phyloP scores from a whole-genome alignment of 2,797 vertebrate genomes.

The Halcyon leucocephala region DNA sequence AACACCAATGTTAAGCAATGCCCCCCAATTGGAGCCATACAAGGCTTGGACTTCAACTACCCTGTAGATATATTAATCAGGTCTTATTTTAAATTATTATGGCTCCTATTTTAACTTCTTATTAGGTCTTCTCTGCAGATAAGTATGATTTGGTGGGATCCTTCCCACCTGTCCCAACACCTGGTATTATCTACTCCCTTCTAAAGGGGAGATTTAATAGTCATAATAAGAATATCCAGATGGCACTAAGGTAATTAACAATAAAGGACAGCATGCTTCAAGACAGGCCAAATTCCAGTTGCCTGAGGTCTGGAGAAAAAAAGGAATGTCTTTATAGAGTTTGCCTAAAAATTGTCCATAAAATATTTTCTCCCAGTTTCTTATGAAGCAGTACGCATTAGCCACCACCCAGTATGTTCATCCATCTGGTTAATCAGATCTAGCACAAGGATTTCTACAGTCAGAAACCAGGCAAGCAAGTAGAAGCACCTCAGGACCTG shows the following conservation, averaged over 20 bases:
- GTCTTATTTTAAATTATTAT: neutral
- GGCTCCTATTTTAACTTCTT: neutral
- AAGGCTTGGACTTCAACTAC: neutral
- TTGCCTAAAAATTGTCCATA: neutral
- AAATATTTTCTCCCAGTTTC: neutral
- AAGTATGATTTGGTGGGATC: neutral
- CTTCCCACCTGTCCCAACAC: neutral
- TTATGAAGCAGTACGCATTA: neutral
- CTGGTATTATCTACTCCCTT: neutral
- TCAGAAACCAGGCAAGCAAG: slow-evolving; percentile 6
- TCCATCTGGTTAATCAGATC: neutral
- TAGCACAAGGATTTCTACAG: neutral
- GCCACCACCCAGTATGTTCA: neutral
- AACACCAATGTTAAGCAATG: slow-evolving; percentile 27
- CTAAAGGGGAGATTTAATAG: neutral
- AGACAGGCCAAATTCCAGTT: neutral
- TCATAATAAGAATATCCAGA: slow-evolving; percentile 31
- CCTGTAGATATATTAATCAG: neutral
- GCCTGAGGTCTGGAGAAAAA: slow-evolving; percentile 24
- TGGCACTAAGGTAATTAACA: slow-evolving; percentile 38
- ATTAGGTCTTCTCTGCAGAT: neutral
- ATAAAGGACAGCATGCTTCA: slow-evolving; percentile 5
- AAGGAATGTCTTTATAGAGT: slow-evolving; percentile 21
- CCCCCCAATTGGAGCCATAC: neutral
- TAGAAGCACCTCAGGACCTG: neutral